phyloP scores from a whole-genome alignment of 1,140 invertebrate species.

The Probaryconus sp. region DNA sequence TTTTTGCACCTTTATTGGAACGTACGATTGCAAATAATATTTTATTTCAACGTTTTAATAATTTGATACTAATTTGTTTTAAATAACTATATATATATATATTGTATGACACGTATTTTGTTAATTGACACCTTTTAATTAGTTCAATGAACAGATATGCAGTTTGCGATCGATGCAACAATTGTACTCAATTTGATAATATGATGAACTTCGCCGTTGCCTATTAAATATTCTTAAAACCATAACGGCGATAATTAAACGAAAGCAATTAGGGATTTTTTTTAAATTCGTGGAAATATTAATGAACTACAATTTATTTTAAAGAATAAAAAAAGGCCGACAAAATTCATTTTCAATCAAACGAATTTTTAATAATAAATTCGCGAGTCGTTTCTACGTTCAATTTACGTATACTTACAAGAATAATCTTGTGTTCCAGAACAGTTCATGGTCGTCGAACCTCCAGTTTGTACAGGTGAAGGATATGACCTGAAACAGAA shows the following conservation, averaged over 20 bases:
- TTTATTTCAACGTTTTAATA: no score
- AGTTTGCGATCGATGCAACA: conserved; percentile 25
- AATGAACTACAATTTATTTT: no score
- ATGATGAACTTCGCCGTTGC: no score
- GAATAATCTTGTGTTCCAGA: conserved; percentile 62
- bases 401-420: conserved; percentile 42
- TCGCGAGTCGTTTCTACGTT: no score
- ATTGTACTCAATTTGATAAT: neutral
- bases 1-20: no score
- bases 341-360: neutral
- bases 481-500: conserved; percentile 74
- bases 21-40: no score
- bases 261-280: no score
- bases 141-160: conserved; percentile 30
- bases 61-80: conserved; percentile 28
- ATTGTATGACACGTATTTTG: conserved; percentile 11
- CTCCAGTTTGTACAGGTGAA: conserved; percentile 75
- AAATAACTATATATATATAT: conserved; percentile 25
- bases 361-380: neutral
- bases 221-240: no score
- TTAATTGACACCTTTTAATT: conserved; percentile 34
- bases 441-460: conserved; percentile 73
- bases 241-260: no score
- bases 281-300: no score
- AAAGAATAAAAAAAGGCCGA: no score